Percentiles rank a stretch among this genome's conserved stretches.
Conservation (phyloP, 2,888 invertebrate genomes). For the Sabatieria punctata region DNA sequence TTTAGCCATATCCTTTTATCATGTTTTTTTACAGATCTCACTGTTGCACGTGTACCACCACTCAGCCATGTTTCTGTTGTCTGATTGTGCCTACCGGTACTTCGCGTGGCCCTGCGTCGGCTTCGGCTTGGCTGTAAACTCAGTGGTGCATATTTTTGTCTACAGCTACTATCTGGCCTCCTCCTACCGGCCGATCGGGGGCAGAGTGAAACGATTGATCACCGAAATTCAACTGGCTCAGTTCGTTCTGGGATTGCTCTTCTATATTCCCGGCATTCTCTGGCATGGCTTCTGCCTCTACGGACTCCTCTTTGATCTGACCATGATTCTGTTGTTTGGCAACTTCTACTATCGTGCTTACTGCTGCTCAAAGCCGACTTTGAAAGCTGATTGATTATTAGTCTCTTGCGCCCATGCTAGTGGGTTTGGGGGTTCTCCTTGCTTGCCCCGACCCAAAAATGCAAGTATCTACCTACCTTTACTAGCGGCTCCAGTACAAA, state of each 20-base stretch:
- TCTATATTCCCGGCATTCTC: slow-evolving; percentile 25
- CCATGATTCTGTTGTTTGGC: slow-evolving; percentile 28
- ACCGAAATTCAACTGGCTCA: slow-evolving; percentile 32
- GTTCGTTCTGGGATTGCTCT: slow-evolving; percentile 25
- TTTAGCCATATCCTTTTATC: too few relatives aligned
- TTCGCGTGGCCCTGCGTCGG: slow-evolving; percentile 30
- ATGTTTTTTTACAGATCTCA: slow-evolving; percentile 16
- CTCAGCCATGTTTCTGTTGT: slow-evolving; percentile 30
- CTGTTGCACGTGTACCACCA: slow-evolving; percentile 34
- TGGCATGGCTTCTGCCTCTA: slow-evolving; percentile 31
- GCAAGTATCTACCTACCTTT: too few relatives aligned
- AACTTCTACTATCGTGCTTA: slow-evolving; percentile 31
- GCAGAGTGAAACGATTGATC: slow-evolving; percentile 28
- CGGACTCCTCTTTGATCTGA: slow-evolving; percentile 28
- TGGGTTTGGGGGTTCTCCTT: too few relatives aligned
- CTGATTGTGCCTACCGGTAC: slow-evolving; percentile 21
- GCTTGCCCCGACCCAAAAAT: too few relatives aligned
- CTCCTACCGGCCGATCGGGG: slow-evolving; percentile 20
- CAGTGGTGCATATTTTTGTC: slow-evolving; percentile 28
- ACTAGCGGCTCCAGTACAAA: too few relatives aligned
- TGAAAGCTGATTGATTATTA: too few relatives aligned
- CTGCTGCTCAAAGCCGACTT: too few relatives aligned
- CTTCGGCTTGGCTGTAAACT: slow-evolving; percentile 26
- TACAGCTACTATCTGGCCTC: slow-evolving; percentile 30
- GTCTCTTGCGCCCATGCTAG: too few relatives aligned